Percentiles rank a stretch among this genome's conserved stretches.
Conservation (phyloP, 2,113 vertebrate species). For the Urocynchramus pylzowi region DNA sequence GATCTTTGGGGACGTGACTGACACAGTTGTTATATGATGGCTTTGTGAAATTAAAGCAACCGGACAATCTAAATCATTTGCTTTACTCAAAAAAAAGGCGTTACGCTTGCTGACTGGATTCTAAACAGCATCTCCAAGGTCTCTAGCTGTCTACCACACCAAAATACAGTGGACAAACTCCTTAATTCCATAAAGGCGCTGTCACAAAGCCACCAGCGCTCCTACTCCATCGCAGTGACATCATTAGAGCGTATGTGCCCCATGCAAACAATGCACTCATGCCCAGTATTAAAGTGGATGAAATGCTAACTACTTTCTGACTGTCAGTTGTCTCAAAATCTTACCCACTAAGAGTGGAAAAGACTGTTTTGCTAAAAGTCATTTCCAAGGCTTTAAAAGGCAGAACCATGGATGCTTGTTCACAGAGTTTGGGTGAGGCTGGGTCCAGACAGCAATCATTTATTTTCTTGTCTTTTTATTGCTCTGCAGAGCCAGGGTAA, state of each 20-base stretch:
- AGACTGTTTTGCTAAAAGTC: neutral
- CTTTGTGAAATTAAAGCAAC: neutral
- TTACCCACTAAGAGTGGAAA: neutral
- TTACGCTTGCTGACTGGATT: neutral
- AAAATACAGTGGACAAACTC: neutral
- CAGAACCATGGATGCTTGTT: neutral
- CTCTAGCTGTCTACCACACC: neutral
- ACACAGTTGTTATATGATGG: neutral
- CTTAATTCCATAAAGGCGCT: neutral
- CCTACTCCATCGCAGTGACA: neutral
- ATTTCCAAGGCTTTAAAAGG: neutral
- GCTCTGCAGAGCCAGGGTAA: neutral
- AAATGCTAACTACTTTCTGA: neutral
- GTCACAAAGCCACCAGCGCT: neutral
- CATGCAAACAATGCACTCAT: neutral
- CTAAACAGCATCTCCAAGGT: neutral
- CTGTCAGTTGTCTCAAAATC: slow-evolving; percentile 2
- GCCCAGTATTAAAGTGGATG: neutral
- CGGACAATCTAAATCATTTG: neutral
- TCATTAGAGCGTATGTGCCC: slow-evolving; percentile 8
- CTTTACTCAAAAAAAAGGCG: neutral
- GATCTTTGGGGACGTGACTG: neutral
- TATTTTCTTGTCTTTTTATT: neutral
- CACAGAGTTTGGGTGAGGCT: neutral
- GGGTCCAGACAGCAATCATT: neutral